Evolutionary conservation across 2,888 invertebrate species (phyloP).

Genomic region (Thecophora atra): DNA sequence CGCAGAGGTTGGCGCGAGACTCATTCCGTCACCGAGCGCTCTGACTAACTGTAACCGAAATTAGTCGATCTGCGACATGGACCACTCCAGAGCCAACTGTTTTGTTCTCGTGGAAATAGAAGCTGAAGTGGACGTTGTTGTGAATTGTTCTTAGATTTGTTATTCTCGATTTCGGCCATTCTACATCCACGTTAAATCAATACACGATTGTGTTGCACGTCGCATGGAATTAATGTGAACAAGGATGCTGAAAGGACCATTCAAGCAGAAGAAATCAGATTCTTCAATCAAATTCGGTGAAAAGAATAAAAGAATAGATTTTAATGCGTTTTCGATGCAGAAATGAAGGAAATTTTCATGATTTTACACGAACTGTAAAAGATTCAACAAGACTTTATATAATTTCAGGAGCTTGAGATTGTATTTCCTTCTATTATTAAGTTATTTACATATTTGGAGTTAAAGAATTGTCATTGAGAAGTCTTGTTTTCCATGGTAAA

Average conservation of each 20-base stretch:
- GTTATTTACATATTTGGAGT: too few species aligned
- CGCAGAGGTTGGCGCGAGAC: slow-evolving; percentile 22
- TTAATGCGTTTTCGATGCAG: too few species aligned
- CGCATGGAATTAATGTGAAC: slow-evolving; percentile 59
- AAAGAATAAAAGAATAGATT: background rate
- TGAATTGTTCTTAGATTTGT: slow-evolving; percentile 7
- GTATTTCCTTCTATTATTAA: too few species aligned
- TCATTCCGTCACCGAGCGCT: slow-evolving; percentile 8
- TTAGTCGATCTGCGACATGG: slow-evolving; percentile 17
- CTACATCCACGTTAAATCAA: background rate
- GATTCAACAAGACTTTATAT: too few species aligned
- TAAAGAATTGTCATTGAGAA: too few species aligned
- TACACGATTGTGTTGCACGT: slow-evolving; percentile 52
- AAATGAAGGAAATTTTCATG: too few species aligned
- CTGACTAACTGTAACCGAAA: slow-evolving; percentile 4
- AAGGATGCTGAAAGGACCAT: slow-evolving; percentile 61
- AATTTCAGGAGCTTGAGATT: too few species aligned
- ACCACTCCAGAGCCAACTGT: slow-evolving; percentile 30
- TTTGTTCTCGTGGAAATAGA: too few species aligned
- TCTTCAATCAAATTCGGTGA: background rate
- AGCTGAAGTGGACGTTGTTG: slow-evolving; percentile 4
- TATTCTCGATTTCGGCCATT: background rate
- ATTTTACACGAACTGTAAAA: too few species aligned
- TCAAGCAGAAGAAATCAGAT: slow-evolving; percentile 48
- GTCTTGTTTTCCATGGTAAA: too few species aligned